Evolutionary conservation across 1,140 invertebrate species (phyloP).

Genomic region (Cyclina sinensis): DNA sequence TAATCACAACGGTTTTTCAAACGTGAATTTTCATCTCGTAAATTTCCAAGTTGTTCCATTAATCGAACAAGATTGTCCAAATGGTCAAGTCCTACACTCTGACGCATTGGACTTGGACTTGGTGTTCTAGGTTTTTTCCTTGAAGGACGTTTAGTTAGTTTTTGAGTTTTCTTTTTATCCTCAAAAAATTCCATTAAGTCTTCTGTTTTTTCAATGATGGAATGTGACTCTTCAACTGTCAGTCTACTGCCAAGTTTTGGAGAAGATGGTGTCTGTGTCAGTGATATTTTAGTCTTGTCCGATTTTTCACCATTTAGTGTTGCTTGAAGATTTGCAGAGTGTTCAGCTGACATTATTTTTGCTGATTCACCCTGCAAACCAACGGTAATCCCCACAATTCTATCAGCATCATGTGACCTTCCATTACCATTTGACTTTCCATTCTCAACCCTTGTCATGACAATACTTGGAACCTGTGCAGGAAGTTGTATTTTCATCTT

Average conservation of each 20-base stretch:
- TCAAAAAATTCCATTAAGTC: slow-evolving; percentile 83
- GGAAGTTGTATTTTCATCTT: slow-evolving; percentile 74
- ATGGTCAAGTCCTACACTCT: slow-evolving; percentile 90
- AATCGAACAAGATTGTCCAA: slow-evolving; percentile 92
- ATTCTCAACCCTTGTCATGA: slow-evolving; percentile 60
- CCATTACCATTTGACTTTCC: slow-evolving; percentile 46
- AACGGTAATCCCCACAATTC: slow-evolving; percentile 73
- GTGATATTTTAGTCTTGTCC: slow-evolving; percentile 52
- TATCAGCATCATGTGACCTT: slow-evolving; percentile 69
- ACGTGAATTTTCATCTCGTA: slow-evolving; percentile 91
- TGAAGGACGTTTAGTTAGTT: slow-evolving; percentile 61
- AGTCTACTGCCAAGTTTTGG: slow-evolving; percentile 65
- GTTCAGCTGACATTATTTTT: slow-evolving; percentile 41
- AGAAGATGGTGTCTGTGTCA: slow-evolving; percentile 52
- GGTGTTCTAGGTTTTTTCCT: slow-evolving; percentile 77
- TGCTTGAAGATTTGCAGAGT: slow-evolving; percentile 52
- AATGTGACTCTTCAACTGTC: slow-evolving; percentile 68
- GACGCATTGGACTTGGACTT: slow-evolving; percentile 78
- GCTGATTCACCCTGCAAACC: slow-evolving; percentile 60
- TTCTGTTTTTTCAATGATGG: slow-evolving; percentile 69
- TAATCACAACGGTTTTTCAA: slow-evolving; percentile 91
- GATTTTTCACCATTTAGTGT: slow-evolving; percentile 56
- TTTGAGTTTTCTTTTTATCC: slow-evolving; percentile 78
- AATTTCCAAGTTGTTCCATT: slow-evolving; percentile 91
- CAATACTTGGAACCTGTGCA: slow-evolving; percentile 67